A percentile compares a stretch with the other conserved stretches of the same genome.
These are phyloP conservation scores for Oryzias javanicus DNA, from an alignment of 2,113 vertebrate species.

Conservation along the genomic window DNA sequence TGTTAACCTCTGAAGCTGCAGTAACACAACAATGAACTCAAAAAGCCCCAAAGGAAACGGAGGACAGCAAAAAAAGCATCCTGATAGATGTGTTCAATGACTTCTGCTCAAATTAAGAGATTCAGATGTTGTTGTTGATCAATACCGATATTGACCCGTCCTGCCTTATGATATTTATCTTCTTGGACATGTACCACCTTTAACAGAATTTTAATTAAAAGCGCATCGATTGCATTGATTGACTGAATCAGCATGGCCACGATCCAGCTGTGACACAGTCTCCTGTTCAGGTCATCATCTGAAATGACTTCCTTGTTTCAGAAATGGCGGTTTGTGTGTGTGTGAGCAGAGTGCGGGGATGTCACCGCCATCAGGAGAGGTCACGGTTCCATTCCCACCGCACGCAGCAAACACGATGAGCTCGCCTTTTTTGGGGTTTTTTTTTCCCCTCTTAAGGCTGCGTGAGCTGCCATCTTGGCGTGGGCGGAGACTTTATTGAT, in stretches of 20 bases:
- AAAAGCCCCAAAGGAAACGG: conserved; percentile 6
- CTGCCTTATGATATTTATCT: conserved; percentile 33
- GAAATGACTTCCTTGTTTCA: conserved; percentile 14
- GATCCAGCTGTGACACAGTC: conserved; percentile 1
- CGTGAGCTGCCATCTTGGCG: conserved; percentile 54
- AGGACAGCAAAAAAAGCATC: background rate
- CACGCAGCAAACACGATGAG: conserved; percentile 38
- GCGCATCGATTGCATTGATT: conserved; percentile 32
- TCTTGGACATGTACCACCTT: conserved; percentile 1
- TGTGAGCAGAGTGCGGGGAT: conserved; percentile 28
- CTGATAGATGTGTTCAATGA: background rate
- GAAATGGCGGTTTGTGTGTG: conserved; percentile 15
- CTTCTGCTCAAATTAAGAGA: conserved; percentile 24
- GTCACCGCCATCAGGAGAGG: conserved; percentile 44
- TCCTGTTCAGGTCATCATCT: conserved; percentile 16
- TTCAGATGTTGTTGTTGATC: conserved; percentile 17
- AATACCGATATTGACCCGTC: conserved; percentile 30
- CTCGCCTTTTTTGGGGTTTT: conserved; percentile 16
- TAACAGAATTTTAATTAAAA: conserved; percentile 42
- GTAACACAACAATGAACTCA: background rate
- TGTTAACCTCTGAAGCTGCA: conserved; percentile 11
- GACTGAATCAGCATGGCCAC: conserved; percentile 21
- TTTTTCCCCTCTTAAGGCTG: conserved; percentile 7
- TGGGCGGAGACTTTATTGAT: conserved; percentile 49
- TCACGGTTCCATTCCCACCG: conserved; percentile 37